Conservation (phyloP, 2,113 vertebrate species). For the Macrotus californicus region DNA sequence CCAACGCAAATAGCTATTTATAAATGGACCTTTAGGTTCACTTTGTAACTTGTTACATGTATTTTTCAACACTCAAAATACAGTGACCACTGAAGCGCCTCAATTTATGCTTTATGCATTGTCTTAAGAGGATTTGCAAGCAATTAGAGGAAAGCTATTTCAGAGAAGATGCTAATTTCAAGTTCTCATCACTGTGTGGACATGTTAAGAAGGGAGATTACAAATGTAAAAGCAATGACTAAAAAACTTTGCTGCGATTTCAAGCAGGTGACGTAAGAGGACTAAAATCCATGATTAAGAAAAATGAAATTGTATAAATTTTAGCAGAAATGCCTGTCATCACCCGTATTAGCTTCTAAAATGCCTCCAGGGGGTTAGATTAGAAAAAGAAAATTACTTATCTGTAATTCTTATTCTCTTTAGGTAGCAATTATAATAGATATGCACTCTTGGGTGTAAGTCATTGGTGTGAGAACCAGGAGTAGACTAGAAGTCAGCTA, state of each 20-base stretch:
- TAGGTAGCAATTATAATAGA: slow-evolving; percentile 80
- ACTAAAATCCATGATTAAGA: slow-evolving; percentile 80
- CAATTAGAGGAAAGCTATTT: slow-evolving; percentile 13
- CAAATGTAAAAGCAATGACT: slow-evolving; percentile 58
- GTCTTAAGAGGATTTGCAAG: not conserved
- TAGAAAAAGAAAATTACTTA: slow-evolving; percentile 87
- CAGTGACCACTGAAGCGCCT: not conserved
- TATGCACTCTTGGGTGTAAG: slow-evolving; percentile 82
- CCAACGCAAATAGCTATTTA: not conserved
- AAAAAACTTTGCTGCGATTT: slow-evolving; percentile 73
- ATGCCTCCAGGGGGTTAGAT: slow-evolving; percentile 82
- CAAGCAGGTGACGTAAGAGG: slow-evolving; percentile 78
- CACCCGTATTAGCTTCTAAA: slow-evolving; percentile 77
- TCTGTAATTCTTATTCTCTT: slow-evolving; percentile 77
- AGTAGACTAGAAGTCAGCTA: slow-evolving; percentile 70
- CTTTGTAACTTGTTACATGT: slow-evolving; percentile 28
- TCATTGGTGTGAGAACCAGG: slow-evolving; percentile 70
- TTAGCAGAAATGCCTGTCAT: slow-evolving; percentile 84
- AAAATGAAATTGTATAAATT: slow-evolving; percentile 87
- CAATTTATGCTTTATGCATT: not conserved
- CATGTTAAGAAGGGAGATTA: slow-evolving; percentile 29
- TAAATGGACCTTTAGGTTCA: not conserved
- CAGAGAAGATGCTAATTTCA: slow-evolving; percentile 2
- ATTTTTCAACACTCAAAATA: slow-evolving; percentile 10
- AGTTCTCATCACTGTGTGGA: not conserved